Evolutionary conservation across 2,888 invertebrate species (phyloP), one percentile per base, ranked within the genome.

Genomic region (Leucoma salicis): DNA sequence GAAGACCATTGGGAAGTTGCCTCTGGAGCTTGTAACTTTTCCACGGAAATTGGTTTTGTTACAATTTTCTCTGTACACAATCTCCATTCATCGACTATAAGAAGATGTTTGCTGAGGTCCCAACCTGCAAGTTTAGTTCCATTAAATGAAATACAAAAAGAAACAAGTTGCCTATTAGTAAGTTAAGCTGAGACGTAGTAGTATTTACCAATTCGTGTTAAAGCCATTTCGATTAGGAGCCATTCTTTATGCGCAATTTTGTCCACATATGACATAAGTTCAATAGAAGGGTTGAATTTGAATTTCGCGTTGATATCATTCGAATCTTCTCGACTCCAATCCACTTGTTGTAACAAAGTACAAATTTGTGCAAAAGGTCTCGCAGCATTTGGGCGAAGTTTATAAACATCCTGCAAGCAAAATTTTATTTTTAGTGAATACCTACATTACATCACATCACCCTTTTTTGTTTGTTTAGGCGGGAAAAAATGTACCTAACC

Each of bases 21-120:
- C 6, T 13, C 33, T 6, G 38, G 5, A 6, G 25, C 7, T 24
- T 29, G 14, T 33, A 27, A 4, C 4, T 31, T 35, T 0, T 52
- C 52, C 3, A 36, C 14, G 6, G 56, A 41, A 42, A 50, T 42
- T 13, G 43, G 7, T 18, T 35, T 37, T 0, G 51, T 16, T 2
- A 38, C 24, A 2, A 44, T 15, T 35, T 40, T 50, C 10, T 49
- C 45, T 6, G 46, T 49, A 37, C 52, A 58, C 16, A 80, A 21
- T 10, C 92, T 90, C 91, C 92, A 94, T 66, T 92, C 91, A 35
- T 91, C 92, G 2, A 91, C 82, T 35, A 91, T 74, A 14, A 94
- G 62, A 14, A 93, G 78, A 71, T 93, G 92, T 47, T 86, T 89
- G 35, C 82, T 82, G 12, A 90, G 75, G 37, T 84, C 79, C 93